Percentiles rank a stretch among this genome's conserved stretches.
Evolutionary conservation across 2,888 invertebrate genomes (phyloP).

Genomic region (Dorcus parallelipipedus): DNA sequence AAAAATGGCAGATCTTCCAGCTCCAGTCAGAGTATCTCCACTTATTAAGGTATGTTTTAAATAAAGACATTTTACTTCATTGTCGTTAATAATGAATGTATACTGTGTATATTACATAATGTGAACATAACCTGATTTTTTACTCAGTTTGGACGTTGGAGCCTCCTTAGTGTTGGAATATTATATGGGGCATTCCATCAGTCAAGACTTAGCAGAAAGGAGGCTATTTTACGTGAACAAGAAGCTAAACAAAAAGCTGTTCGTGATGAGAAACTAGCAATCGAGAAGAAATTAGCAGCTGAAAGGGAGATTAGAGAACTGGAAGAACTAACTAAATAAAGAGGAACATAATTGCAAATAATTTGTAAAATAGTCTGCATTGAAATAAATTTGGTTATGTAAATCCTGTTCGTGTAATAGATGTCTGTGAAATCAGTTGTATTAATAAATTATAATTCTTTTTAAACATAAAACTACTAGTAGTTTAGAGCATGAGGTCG

Average conservation of each 20-base stretch:
- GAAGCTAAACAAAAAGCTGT: constrained; percentile 65
- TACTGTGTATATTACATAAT: constrained; percentile 9
- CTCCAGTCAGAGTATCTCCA: constrained; percentile 78
- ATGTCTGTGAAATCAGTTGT: constrained; percentile 8
- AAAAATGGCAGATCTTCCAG: constrained; percentile 45
- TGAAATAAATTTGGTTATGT: too few species aligned
- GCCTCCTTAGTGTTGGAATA: constrained; percentile 68
- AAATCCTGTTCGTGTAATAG: too few species aligned
- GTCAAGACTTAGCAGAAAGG: constrained; percentile 64
- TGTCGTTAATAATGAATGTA: background rate
- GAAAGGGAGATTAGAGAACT: constrained; percentile 51
- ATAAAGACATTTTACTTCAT: background rate
- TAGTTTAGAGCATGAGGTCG: too few species aligned
- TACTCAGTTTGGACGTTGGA: constrained; percentile 76
- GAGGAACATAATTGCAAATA: background rate
- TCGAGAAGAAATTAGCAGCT: constrained; percentile 63
- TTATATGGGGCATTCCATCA: constrained; percentile 74
- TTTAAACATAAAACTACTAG: too few species aligned
- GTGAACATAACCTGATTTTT: constrained; percentile 6
- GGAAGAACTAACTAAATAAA: constrained; percentile 30
- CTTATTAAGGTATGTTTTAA: constrained; percentile 65
- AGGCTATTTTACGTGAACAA: constrained; percentile 61
- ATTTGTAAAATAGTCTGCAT: too few species aligned
- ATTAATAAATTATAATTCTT: too few species aligned
- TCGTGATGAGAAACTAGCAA: constrained; percentile 68